Evolutionary conservation across 2,113 vertebrate species (phyloP).

Genomic region (Megaceryle maxima): DNA sequence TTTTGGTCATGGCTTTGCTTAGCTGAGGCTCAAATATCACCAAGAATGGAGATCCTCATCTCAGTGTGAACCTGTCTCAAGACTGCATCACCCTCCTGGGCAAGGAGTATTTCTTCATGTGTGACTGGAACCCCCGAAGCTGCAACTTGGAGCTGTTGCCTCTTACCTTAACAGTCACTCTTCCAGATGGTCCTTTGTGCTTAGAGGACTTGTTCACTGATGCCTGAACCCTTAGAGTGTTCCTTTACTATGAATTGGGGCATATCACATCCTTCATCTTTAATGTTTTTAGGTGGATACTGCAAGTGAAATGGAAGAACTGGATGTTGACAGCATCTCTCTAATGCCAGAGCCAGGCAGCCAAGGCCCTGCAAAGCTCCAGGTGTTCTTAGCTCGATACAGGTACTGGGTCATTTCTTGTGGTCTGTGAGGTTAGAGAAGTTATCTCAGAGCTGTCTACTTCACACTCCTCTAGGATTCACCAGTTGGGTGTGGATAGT

Average conservation of each 20-base stretch:
- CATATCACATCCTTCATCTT: background rate
- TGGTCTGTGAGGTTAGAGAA: background rate
- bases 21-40: background rate
- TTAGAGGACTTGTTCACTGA: background rate
- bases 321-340: conserved; percentile 89
- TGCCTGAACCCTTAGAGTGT: background rate
- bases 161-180: background rate
- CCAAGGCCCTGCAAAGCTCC: conserved; percentile 85
- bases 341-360: conserved; percentile 80
- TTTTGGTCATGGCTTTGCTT: background rate
- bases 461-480: background rate
- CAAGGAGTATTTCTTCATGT: background rate
- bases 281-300: conserved; percentile 86
- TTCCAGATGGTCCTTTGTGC: background rate
- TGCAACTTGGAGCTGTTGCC: background rate
- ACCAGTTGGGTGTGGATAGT: background rate
- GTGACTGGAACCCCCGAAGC: background rate
- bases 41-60: background rate
- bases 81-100: background rate
- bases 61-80: background rate
- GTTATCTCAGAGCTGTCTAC: background rate
- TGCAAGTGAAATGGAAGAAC: conserved; percentile 96
- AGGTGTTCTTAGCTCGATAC: conserved; percentile 95
- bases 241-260: background rate
- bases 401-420: conserved; percentile 75